Evolutionary conservation across 2,888 invertebrate species (phyloP), one percentile per base, ranked within the genome.

Genomic region (Limulus polyphemus): DNA sequence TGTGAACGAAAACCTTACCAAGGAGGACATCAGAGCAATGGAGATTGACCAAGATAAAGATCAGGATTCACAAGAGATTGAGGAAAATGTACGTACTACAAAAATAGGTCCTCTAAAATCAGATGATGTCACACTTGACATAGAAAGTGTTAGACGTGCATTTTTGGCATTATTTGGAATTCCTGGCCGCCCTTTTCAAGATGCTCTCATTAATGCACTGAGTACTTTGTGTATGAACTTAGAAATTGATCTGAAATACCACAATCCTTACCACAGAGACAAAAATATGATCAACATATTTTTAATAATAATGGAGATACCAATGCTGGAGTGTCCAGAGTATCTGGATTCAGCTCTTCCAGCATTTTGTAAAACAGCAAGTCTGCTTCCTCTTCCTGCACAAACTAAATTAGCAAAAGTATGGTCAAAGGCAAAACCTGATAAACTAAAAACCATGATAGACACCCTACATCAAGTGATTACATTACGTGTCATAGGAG

Each of bases 1-100:
- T 46, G 14, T 11, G 46, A 64, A 60, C 57, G 63, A 64, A 49
- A 65, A 65, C 57, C 55, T 70, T 64, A 84, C 83, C 71, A 87
- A 87, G 73, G 87, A 88, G 76, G 84, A 85, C 67, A 80, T 85
- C n/a, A 78, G 86, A 59, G 81, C 83, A 10, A 76, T 86, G 62
- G 86, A 87, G 74, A 84, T 83, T 59, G 91, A 92, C 74, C 83
- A 84, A 68, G 92, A 93, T 71, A 92, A 92, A 77, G 92, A 92
- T 73, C 85, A 87, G 71, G 91, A 92, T 72, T 84, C 87, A 71
- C 58, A 65, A 55, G 61, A 61, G 47, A 17, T 52, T n/a, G 47
- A n/a, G 16, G 12, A 14, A 16, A 48, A 16, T 5, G 55, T 57
- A 32, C 11, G 55, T 46, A 47, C 47, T 51, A 16, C 46, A 13